Conservation (phyloP, 2,888 invertebrate species). For the Apamea sordens region DNA sequence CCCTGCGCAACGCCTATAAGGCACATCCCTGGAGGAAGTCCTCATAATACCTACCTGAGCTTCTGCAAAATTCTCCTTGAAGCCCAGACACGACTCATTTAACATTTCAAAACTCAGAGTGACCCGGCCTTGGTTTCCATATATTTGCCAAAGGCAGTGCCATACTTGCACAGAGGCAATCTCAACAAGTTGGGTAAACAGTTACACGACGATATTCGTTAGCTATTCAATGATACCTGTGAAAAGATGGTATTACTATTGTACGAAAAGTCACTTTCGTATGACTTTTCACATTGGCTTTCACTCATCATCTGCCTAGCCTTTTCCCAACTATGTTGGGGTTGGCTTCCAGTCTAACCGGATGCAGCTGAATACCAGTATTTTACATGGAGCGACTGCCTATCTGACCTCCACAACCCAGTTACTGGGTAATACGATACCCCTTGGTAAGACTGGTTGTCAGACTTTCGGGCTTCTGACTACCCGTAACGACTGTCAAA, state of each 20-base stretch:
- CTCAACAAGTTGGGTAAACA: slow-evolving; percentile 59
- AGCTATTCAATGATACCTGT: slow-evolving; percentile 53
- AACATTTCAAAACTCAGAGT: slow-evolving; percentile 56
- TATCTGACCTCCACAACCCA: no score
- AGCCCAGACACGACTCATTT: slow-evolving; percentile 39
- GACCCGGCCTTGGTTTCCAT: slow-evolving; percentile 58
- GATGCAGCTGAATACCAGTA: no score
- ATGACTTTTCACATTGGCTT: background rate
- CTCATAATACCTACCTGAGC: slow-evolving; percentile 1
- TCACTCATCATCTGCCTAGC: no score
- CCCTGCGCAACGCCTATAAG: no score
- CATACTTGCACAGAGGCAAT: slow-evolving; percentile 44
- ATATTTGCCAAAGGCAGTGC: slow-evolving; percentile 56
- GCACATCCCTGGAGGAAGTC: no score
- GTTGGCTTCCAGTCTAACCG: no score
- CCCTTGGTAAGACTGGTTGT: no score
- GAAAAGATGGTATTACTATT: slow-evolving; percentile 38
- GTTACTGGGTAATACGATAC: no score
- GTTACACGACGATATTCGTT: slow-evolving; percentile 49
- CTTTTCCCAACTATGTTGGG: no score
- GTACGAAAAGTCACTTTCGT: slow-evolving; percentile 25
- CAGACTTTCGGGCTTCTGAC: no score
- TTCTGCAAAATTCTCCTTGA: slow-evolving; percentile 13
- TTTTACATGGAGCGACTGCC: no score
- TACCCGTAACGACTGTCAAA: no score